phyloP scores from a whole-genome alignment of 2,888 invertebrate genomes.

The Magallana nippona region DNA sequence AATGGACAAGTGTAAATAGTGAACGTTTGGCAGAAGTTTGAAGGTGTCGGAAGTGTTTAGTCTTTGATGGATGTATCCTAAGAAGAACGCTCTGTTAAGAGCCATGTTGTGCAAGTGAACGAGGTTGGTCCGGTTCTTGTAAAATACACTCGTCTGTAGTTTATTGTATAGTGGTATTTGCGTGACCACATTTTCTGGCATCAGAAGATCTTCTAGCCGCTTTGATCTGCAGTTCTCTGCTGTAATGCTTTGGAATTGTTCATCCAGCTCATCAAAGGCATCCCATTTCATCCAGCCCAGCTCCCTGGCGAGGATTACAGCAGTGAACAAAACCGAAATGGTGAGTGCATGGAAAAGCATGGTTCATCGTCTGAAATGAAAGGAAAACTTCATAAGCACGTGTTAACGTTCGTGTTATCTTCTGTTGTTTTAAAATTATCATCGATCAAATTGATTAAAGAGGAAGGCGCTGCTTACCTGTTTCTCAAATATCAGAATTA shows the following conservation, averaged over 20 bases:
- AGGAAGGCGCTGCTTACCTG: background rate
- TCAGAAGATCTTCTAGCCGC: slow-evolving; percentile 89
- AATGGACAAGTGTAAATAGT: slow-evolving; percentile 96
- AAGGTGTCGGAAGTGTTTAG: slow-evolving; percentile 78
- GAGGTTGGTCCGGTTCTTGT: slow-evolving; percentile 90
- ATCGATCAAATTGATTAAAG: slow-evolving; percentile 8
- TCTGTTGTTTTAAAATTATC: background rate
- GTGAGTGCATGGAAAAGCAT: background rate
- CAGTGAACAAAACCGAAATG: background rate
- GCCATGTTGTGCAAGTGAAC: slow-evolving; percentile 97
- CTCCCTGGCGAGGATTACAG: slow-evolving; percentile 28
- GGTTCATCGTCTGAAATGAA: slow-evolving; percentile 3
- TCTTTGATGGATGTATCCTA: slow-evolving; percentile 67
- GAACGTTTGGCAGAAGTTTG: slow-evolving; percentile 97
- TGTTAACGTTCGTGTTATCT: background rate
- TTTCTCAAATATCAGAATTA: background rate
- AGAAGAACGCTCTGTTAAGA: slow-evolving; percentile 93
- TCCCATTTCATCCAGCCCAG: slow-evolving; percentile 45
- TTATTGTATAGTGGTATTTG: slow-evolving; percentile 82
- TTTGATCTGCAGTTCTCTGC: slow-evolving; percentile 93
- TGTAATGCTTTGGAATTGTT: slow-evolving; percentile 82
- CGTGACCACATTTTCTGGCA: slow-evolving; percentile 91
- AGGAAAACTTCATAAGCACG: background rate
- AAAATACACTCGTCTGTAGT: slow-evolving; percentile 87
- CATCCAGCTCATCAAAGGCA: slow-evolving; percentile 44